Evolutionary conservation across 2,113 vertebrate genomes (phyloP).

Genomic region (Actenoides lindsayi): DNA sequence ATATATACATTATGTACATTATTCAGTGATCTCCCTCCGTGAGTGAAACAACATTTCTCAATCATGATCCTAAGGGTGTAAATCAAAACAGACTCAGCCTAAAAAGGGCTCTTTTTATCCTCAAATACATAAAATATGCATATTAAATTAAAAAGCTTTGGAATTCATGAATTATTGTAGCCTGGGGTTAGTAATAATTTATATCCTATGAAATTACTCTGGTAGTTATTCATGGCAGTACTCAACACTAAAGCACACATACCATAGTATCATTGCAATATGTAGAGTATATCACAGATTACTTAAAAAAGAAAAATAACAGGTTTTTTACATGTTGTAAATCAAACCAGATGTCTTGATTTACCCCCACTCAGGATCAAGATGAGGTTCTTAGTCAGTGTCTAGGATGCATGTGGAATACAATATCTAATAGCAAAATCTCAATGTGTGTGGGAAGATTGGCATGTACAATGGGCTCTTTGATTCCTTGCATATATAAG

Average conservation of each 20-base stretch:
- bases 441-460: not conserved
- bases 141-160: conserved; percentile 46
- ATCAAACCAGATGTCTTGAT: not conserved
- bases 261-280: not conserved
- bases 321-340: not conserved
- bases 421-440: not conserved
- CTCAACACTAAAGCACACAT: not conserved
- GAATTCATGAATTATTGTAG: conserved; percentile 37
- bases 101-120: conserved; percentile 19
- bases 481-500: not conserved
- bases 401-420: not conserved
- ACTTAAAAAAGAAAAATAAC: not conserved
- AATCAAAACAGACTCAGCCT: conserved; percentile 31
- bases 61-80: not conserved
- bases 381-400: not conserved
- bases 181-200: conserved; percentile 48
- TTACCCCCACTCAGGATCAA: not conserved
- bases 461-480: accelerated
- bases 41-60: conserved; percentile 34
- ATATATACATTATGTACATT: not conserved
- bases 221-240: conserved; percentile 10
- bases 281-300: not conserved
- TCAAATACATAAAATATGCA: conserved; percentile 52
- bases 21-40: not conserved
- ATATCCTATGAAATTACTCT: conserved; percentile 41